These are phyloP conservation scores for Catocala sponsa DNA, from an alignment of 2,888 invertebrate species.

Conservation along the genomic window DNA sequence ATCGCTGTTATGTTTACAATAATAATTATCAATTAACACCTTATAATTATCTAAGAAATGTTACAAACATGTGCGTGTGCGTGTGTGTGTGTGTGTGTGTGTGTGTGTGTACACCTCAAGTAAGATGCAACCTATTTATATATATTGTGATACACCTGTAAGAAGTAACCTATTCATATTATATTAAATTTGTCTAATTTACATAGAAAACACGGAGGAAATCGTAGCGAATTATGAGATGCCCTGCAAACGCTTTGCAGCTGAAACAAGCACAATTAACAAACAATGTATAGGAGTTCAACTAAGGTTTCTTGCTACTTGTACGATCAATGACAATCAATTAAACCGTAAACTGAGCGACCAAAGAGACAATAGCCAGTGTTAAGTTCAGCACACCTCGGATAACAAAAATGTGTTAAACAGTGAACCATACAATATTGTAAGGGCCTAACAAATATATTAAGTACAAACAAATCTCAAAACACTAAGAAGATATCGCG, in stretches of 20 bases:
- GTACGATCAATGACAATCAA: conserved; percentile 78
- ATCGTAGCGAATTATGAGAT: conserved; percentile 26
- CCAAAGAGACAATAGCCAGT: conserved; percentile 62
- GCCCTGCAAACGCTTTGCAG: conserved; percentile 46
- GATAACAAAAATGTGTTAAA: conserved; percentile 1
- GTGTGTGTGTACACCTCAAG: too few species aligned
- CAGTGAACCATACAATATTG: too few species aligned
- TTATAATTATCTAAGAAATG: too few species aligned
- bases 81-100: too few species aligned
- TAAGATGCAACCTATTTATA: too few species aligned
- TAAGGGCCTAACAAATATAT: too few species aligned
- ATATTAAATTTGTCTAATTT: conserved; percentile 42
- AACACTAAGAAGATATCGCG: too few species aligned
- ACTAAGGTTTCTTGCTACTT: conserved; percentile 77
- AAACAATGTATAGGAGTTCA: conserved; percentile 77
- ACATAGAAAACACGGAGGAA: conserved; percentile 37
- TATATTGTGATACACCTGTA: conserved; percentile 7
- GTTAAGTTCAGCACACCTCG: conserved; percentile 44
- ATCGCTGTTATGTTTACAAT: too few species aligned
- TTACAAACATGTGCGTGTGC: too few species aligned
- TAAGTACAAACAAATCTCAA: too few species aligned
- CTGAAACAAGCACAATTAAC: conserved; percentile 74
- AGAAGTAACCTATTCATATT: conserved; percentile 43
- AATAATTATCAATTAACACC: too few species aligned
- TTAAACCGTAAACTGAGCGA: conserved; percentile 72